A percentile compares a stretch with the other conserved stretches of the same genome.
These are phyloP conservation scores for Tortrix viridana DNA, from an alignment of 2,888 invertebrate genomes.

Conservation along the genomic window DNA sequence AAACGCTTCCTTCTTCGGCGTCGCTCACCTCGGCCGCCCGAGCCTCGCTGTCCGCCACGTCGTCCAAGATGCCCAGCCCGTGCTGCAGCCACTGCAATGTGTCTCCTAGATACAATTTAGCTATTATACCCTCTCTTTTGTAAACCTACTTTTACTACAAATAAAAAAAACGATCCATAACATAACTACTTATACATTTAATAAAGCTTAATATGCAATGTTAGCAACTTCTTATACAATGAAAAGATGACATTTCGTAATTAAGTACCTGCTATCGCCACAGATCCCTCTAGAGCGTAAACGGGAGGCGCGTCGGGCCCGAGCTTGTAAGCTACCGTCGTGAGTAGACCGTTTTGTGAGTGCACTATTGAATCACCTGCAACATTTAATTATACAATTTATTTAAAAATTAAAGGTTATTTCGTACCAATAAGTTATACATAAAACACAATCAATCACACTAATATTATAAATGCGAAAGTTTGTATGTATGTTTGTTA, in stretches of 20 bases:
- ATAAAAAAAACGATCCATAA: no score
- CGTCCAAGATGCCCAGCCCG: constrained; percentile 90
- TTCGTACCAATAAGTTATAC: no score
- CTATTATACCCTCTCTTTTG: constrained; percentile 26
- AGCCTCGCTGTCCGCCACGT: constrained; percentile 87
- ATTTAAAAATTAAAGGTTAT: no score
- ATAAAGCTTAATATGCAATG: neutral
- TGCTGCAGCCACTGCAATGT: constrained; percentile 96
- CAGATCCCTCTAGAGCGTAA: constrained; percentile 97
- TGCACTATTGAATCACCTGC: constrained; percentile 89
- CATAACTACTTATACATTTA: no score
- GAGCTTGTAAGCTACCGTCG: constrained; percentile 96
- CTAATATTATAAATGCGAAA: no score
- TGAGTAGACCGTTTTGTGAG: constrained; percentile 94
- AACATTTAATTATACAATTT: neutral
- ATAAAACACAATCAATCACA: no score
- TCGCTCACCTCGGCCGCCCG: constrained; percentile 62
- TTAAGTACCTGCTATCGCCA: constrained; percentile 89
- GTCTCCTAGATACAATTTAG: constrained; percentile 81
- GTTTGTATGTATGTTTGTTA: no score
- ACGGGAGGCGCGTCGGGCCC: constrained; percentile 89
- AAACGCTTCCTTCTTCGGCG: constrained; percentile 89
- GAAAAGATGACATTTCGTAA: neutral
- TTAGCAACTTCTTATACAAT: no score
- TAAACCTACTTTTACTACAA: neutral